Percentiles rank a stretch among this genome's conserved stretches.
Conservation (phyloP, 2,888 invertebrate species). For the Tipula confusa region DNA sequence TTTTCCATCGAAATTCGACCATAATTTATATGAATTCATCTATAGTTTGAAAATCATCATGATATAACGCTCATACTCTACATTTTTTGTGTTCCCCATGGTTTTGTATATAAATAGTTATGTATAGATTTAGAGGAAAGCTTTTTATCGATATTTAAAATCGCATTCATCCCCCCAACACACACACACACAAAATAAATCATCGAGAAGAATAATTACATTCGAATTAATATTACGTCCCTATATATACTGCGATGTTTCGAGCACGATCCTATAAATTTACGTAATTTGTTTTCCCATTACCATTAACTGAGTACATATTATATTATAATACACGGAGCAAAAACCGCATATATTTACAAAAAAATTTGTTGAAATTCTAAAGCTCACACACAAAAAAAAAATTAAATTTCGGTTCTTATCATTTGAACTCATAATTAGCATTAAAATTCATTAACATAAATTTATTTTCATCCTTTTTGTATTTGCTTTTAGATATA, state of each 20-base stretch:
- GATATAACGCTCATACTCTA: not conserved
- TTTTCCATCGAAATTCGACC: not conserved
- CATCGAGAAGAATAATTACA: too few relatives aligned
- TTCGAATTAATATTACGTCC: not conserved
- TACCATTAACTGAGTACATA: not conserved
- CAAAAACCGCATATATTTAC: not conserved
- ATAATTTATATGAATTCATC: not conserved
- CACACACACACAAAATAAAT: too few relatives aligned
- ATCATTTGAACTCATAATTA: constrained; percentile 20
- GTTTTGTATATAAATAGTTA: too few relatives aligned
- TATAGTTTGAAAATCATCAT: too few relatives aligned
- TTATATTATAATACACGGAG: not conserved
- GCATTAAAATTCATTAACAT: constrained; percentile 16
- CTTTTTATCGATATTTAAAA: too few relatives aligned
- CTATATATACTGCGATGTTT: too few relatives aligned
- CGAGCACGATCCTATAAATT: not conserved
- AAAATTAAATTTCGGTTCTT: not conserved
- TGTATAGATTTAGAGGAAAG: too few relatives aligned
- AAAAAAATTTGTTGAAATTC: not conserved
- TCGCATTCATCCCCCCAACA: too few relatives aligned
- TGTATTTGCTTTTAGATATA: not conserved
- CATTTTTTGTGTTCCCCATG: too few relatives aligned
- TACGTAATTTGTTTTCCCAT: not conserved
- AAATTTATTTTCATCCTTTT: not conserved
- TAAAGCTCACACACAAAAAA: not conserved